Conservation (phyloP, 1,140 invertebrate species). For the Pogonomyrmex californicus region DNA sequence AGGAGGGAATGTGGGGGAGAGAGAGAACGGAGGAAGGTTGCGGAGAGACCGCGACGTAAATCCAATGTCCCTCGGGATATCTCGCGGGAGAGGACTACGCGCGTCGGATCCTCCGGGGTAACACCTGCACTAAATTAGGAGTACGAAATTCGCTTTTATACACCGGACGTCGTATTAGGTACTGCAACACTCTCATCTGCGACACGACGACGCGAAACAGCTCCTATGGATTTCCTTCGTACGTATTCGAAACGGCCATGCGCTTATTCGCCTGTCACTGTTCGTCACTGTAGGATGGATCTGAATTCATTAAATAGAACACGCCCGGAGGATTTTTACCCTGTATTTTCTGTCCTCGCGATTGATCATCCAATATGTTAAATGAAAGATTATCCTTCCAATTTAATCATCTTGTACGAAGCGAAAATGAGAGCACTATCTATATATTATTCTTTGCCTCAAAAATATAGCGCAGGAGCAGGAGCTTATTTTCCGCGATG, state of each 20-base stretch:
- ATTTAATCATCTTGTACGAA: neutral
- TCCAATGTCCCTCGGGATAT: constrained; percentile 68
- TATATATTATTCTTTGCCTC: neutral
- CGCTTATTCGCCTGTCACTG: constrained; percentile 7
- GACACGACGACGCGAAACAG: constrained; percentile 67
- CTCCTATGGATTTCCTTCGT: constrained; percentile 20
- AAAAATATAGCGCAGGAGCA: neutral
- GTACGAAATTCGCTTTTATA: constrained; percentile 81
- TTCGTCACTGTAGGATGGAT: neutral
- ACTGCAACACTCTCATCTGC: constrained; percentile 63
- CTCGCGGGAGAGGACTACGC: constrained; percentile 21
- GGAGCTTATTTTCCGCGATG: neutral
- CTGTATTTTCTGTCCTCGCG: neutral
- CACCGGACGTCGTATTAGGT: constrained; percentile 46
- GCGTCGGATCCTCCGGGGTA: constrained; percentile 76
- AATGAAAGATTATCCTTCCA: neutral
- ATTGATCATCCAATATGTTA: neutral
- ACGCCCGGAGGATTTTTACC: too few relatives aligned
- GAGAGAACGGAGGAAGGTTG: constrained; percentile 20
- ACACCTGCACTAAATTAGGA: constrained; percentile 84
- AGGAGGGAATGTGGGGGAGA: neutral
- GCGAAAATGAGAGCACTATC: neutral
- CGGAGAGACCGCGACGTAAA: constrained; percentile 71
- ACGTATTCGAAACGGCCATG: neutral
- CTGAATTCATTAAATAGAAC: constrained; percentile 1